Percentiles rank a stretch among this genome's conserved stretches.
Conservation (phyloP, 2,888 invertebrate species). For the Aphidoletes aphidimyza region DNA sequence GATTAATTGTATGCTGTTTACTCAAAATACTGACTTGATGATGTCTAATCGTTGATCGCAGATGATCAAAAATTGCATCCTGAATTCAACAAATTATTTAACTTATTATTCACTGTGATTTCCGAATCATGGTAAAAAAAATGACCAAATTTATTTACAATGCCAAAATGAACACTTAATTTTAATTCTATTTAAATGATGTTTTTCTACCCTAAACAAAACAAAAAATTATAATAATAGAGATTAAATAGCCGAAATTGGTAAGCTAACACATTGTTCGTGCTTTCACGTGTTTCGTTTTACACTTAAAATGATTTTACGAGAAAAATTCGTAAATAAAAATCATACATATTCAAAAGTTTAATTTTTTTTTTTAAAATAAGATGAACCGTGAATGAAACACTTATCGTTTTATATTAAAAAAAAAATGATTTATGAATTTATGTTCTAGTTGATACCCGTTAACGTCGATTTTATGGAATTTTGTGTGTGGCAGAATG, state of each 20-base stretch:
- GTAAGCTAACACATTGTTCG: not conserved
- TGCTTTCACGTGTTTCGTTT: not conserved
- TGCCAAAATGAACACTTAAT: not conserved
- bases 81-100: not conserved
- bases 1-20: not conserved
- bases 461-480: slow-evolving; percentile 15
- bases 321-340: slow-evolving; percentile 23
- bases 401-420: not conserved
- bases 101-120: not conserved
- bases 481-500: not conserved
- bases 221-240: too few species aligned
- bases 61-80: not conserved
- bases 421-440: slow-evolving; percentile 2
- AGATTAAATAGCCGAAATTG: not conserved
- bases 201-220: too few species aligned
- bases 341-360: not conserved
- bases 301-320: slow-evolving; percentile 17
- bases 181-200: not conserved
- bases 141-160: not conserved
- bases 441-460: slow-evolving; percentile 43
- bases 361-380: too few species aligned
- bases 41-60: not conserved
- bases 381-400: slow-evolving; percentile 37
- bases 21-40: not conserved
- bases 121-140: not conserved